phyloP scores from a whole-genome alignment of 1,140 invertebrate species.

The Drosophila lacteicornis region DNA sequence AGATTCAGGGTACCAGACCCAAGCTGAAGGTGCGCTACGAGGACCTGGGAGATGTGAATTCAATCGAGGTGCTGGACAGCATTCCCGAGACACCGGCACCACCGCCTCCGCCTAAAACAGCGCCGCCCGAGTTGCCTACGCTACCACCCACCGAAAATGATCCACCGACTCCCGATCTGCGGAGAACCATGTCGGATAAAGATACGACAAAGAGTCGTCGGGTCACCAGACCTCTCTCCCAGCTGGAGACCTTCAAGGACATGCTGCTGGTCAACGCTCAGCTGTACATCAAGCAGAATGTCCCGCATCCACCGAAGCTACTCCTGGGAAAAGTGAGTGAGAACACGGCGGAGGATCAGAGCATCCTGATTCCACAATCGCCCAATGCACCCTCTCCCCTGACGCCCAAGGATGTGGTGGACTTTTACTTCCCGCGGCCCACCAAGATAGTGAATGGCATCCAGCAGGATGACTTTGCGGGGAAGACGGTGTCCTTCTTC shows the following conservation, averaged over 20 bases:
- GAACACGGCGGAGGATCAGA: constrained; percentile 44
- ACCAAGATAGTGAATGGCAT: constrained; percentile 86
- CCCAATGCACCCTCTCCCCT: constrained; percentile 43
- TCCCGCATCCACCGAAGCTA: constrained; percentile 73
- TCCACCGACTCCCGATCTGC: constrained; percentile 50
- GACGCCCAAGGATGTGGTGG: constrained; percentile 79
- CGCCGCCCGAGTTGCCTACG: constrained; percentile 48
- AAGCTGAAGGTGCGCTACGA: constrained; percentile 40
- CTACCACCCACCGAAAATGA: constrained; percentile 34
- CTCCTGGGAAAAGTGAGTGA: constrained; percentile 61
- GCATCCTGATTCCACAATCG: constrained; percentile 31
- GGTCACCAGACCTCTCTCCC: constrained; percentile 59
- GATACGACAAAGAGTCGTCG: constrained; percentile 47
- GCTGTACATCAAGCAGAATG: constrained; percentile 77
- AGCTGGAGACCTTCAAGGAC: constrained; percentile 78
- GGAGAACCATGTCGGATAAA: constrained; percentile 63
- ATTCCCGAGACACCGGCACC: constrained; percentile 75
- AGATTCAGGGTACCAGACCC: constrained; percentile 48
- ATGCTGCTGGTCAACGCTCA: constrained; percentile 83
- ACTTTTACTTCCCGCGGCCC: constrained; percentile 80
- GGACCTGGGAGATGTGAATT: constrained; percentile 42
- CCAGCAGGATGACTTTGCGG: constrained; percentile 89
- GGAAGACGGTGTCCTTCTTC: constrained; percentile 88
- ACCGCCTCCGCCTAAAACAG: constrained; percentile 57
- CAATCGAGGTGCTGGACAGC: constrained; percentile 69